Conservation (phyloP, 2,888 invertebrate species). For the Steinernema scapterisci region DNA sequence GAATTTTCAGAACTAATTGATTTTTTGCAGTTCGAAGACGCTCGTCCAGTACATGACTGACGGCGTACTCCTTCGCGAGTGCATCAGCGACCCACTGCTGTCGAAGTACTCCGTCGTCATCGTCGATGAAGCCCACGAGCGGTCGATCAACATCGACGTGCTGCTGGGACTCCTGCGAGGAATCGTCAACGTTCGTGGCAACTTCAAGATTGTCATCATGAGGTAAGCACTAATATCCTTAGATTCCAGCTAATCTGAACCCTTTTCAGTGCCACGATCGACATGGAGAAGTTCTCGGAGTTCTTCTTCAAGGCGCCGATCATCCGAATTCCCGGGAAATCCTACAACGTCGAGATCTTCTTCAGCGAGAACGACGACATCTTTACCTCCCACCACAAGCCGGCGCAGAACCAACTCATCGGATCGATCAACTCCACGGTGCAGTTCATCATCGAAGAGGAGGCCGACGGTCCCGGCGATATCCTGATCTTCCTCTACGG, state of each 20-base stretch:
- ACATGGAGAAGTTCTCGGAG: slow-evolving; percentile 11
- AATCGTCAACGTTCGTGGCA: slow-evolving; percentile 59
- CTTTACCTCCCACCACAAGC: slow-evolving; percentile 88
- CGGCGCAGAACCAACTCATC: slow-evolving; percentile 94
- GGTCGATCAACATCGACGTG: slow-evolving; percentile 88
- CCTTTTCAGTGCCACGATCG: neutral
- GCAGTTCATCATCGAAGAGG: slow-evolving; percentile 78
- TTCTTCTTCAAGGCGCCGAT: slow-evolving; percentile 74
- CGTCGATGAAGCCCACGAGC: slow-evolving; percentile 79
- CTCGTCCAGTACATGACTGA: slow-evolving; percentile 86
- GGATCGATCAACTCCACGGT: slow-evolving; percentile 70
- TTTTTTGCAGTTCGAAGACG: neutral
- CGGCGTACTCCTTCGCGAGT: slow-evolving; percentile 87
- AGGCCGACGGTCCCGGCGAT: slow-evolving; percentile 82
- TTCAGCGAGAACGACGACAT: slow-evolving; percentile 92
- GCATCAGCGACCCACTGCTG: slow-evolving; percentile 89
- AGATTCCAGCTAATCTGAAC: neutral
- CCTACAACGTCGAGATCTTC: slow-evolving; percentile 78
- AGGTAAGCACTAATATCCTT: neutral
- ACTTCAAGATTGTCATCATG: slow-evolving; percentile 72
- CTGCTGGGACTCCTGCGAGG: slow-evolving; percentile 89
- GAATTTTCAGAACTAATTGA: no score
- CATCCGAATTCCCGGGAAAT: slow-evolving; percentile 85
- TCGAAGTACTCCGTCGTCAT: slow-evolving; percentile 75
- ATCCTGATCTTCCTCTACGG: slow-evolving; percentile 81